A percentile compares a stretch with the other conserved stretches of the same genome.
These are phyloP conservation scores for Pantala flavescens DNA, from an alignment of 1,140 invertebrate genomes.

Conservation along the genomic window DNA sequence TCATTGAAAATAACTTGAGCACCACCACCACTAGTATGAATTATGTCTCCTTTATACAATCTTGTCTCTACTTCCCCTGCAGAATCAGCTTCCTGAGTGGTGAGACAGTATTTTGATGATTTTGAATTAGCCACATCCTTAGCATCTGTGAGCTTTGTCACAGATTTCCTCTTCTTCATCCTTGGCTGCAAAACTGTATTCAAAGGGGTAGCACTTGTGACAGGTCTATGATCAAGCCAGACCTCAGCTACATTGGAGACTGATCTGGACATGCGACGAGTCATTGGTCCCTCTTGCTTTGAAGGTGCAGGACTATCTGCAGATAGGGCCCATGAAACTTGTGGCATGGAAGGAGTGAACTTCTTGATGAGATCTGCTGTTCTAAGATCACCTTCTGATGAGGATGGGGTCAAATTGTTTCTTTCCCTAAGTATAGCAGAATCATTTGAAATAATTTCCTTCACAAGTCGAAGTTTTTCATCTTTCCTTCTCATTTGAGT, in stretches of 20 bases:
- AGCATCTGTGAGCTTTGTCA: conserved; percentile 60
- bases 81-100: conserved; percentile 81
- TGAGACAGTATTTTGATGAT: conserved; percentile 79
- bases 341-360: not conserved
- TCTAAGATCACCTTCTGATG: not conserved
- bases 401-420: not conserved
- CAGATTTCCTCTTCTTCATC: conserved; percentile 69
- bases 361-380: not conserved
- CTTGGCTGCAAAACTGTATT: conserved; percentile 77
- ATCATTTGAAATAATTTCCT: not conserved
- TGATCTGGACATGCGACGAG: conserved; percentile 63
- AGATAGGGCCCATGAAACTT: not conserved
- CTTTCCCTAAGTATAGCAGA: not conserved
- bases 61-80: conserved; percentile 88
- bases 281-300: not conserved
- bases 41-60: conserved; percentile 83
- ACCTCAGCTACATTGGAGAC: conserved; percentile 47
- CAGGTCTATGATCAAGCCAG: conserved; percentile 86
- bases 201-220: conserved; percentile 51
- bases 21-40: conserved; percentile 85
- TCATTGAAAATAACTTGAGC: conserved; percentile 93
- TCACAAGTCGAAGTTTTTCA: not conserved
- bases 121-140: conserved; percentile 62
- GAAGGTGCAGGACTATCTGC: not conserved
- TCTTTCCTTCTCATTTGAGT: not conserved